These are phyloP conservation scores for Pionites leucogaster DNA, from an alignment of 2,113 vertebrate genomes.

Conservation along the genomic window DNA sequence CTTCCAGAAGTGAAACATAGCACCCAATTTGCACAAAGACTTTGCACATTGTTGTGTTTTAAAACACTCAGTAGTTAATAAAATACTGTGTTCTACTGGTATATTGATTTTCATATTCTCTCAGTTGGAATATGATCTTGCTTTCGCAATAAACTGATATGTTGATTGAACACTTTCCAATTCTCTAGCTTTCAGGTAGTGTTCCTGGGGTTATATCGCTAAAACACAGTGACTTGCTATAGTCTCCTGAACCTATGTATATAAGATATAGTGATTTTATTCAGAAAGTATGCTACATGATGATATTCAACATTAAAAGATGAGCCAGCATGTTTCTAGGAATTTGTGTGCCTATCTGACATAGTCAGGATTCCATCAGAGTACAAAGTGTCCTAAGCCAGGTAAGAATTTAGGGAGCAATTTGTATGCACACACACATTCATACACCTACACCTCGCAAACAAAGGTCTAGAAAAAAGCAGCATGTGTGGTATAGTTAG, in stretches of 20 bases:
- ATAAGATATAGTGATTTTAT: not conserved
- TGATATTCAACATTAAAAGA: not conserved
- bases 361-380: not conserved
- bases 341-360: not conserved
- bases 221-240: not conserved
- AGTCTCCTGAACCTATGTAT: not conserved
- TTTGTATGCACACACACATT: not conserved
- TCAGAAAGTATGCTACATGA: not conserved
- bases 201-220: not conserved
- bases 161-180: not conserved
- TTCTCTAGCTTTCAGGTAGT: not conserved
- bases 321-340: not conserved
- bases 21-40: not conserved
- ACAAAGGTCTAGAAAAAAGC: not conserved
- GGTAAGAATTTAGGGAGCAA: not conserved
- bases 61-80: conserved; percentile 37
- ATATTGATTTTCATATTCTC: conserved; percentile 26
- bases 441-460: not conserved
- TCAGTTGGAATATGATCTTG: not conserved
- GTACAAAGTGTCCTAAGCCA: not conserved
- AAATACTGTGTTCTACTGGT: not conserved
- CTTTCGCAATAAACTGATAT: not conserved
- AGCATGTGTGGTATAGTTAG: not conserved
- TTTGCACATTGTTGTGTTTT: conserved; percentile 6
- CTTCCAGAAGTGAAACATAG: not conserved